Evolutionary conservation across 2,113 vertebrate genomes (phyloP), one percentile per base, ranked within the genome.

Genomic region (Trichechus manatus): DNA sequence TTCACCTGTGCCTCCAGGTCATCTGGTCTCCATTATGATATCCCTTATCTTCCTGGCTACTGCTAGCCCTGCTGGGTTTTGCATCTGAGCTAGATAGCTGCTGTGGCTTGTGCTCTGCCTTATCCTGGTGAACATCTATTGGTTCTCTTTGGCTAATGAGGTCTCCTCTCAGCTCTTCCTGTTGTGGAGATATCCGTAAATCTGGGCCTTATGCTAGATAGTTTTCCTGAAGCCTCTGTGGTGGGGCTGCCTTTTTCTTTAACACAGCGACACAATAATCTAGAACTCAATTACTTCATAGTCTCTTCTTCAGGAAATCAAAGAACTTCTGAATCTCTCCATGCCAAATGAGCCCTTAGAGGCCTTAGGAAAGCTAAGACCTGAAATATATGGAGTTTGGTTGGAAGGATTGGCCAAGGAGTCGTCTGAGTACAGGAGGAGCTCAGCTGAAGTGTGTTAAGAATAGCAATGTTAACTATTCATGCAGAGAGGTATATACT

Each of bases 151-250:
- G 19, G 33, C 14, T 15, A 1, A 79, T 11, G 6, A 39, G 31
- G 23, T 33, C 64, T 59, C 59, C 1, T 3, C 23, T 74, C 44
- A 2, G 14, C n/a, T 23, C 31, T 44, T 22, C 27, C 36, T 22
- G 33, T 33, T 3, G 5, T 0, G 27, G 25, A 33, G 11, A 9
- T 23, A 53, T 17, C 27, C n/a, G 15, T 2, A 4, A 47, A 4
- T 63, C 20, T 87, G 1, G 15, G 14, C 13, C 79, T 79, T 25
- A 39, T 50, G 50, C 1, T 3, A 72, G 13, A 36, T 17, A 79
- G 25, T 63, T 39, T 27, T 64, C 42, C 50, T 70, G 20, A 2
- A 59, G 31, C 9, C 63, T 72, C 53, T 64, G 31, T 20, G 3
- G 39, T 31, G 15, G 15, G 59, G 29, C 25, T 56, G 68, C 9